Percentiles rank a stretch among this genome's conserved stretches.
Evolutionary conservation across 2,113 vertebrate species (phyloP).

Genomic region (Typhlomys cinereus): DNA sequence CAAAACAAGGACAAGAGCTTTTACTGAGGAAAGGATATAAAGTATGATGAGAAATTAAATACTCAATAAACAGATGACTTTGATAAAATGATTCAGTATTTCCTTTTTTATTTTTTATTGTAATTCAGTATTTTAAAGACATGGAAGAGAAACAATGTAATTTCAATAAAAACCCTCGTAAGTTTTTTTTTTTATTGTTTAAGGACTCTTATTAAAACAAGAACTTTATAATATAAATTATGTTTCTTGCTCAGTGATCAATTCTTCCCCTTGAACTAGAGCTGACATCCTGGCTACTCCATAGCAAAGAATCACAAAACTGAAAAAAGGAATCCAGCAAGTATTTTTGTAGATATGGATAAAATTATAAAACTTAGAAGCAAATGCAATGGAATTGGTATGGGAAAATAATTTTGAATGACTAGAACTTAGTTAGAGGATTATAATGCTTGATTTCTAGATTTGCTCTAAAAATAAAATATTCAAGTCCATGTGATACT

Average conservation of each 20-base stretch:
- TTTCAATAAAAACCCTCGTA: no score
- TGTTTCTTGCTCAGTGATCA: no score
- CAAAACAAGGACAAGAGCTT: not conserved
- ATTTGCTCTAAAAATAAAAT: not conserved
- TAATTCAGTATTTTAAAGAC: not conserved
- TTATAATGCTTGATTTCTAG: not conserved
- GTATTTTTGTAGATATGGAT: not conserved
- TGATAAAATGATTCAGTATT: not conserved
- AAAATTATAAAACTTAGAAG: conserved; percentile 12
- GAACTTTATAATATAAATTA: no score
- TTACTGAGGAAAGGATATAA: not conserved
- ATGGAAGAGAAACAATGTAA: not conserved
- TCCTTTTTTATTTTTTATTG: no score
- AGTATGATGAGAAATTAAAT: not conserved
- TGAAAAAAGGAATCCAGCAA: no score
- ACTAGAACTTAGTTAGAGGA: not conserved
- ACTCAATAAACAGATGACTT: not conserved
- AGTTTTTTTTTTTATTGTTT: no score
- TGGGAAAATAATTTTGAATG: not conserved
- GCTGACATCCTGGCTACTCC: not conserved
- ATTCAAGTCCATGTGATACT: not conserved
- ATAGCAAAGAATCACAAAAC: no score
- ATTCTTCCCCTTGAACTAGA: not conserved
- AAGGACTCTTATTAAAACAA: no score
- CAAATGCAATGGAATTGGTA: conserved; percentile 23